A percentile compares a stretch with the other conserved stretches of the same genome.
Evolutionary conservation across 1,140 invertebrate genomes (phyloP).

Genomic region (Chironomus striatipennis): DNA sequence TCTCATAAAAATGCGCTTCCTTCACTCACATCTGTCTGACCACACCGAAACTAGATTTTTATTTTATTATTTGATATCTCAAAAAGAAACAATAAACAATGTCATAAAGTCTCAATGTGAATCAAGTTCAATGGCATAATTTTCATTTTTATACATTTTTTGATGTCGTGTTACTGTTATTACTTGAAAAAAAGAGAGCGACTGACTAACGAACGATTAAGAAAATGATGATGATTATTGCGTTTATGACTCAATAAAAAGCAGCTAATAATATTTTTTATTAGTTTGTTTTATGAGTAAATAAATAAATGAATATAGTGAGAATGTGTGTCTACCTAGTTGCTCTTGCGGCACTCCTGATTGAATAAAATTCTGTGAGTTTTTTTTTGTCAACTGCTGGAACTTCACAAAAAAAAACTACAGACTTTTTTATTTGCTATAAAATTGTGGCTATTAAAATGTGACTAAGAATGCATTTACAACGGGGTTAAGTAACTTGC

Average conservation of each 20-base stretch:
- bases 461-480: neutral
- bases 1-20: too few species aligned
- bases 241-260: slow-evolving; percentile 18
- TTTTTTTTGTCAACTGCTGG: too few species aligned
- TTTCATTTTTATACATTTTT: neutral
- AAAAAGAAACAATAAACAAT: slow-evolving; percentile 13
- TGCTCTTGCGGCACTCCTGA: neutral
- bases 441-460: neutral
- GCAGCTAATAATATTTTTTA: slow-evolving; percentile 18
- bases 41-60: too few species aligned
- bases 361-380: neutral
- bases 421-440: neutral
- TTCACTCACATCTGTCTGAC: too few species aligned
- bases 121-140: slow-evolving; percentile 22
- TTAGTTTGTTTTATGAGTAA: neutral
- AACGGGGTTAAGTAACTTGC: neutral
- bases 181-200: neutral
- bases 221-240: slow-evolving; percentile 23
- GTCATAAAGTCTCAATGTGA: neutral
- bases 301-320: neutral
- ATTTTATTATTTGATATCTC: neutral
- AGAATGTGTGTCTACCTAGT: neutral
- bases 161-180: slow-evolving; percentile 1
- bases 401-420: too few species aligned
- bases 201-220: slow-evolving; percentile 13